Percentiles rank a stretch among this genome's conserved stretches.
Conservation (phyloP, 1,140 invertebrate species). For the Luehdorfia chinensis region DNA sequence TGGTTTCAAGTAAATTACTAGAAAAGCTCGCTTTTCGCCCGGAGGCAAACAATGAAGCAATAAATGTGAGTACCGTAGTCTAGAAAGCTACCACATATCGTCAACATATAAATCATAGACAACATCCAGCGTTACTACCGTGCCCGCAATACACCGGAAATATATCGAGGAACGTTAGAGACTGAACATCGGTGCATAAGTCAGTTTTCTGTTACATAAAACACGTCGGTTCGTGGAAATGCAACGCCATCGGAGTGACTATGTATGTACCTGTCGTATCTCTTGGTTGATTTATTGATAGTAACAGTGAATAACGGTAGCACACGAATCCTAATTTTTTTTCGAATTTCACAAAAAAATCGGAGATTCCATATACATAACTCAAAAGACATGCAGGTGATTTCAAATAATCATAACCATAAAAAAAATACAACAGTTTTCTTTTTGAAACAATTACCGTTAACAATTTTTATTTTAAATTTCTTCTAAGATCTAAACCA, state of each 20-base stretch:
- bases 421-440: too few species aligned
- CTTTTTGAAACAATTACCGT: too few species aligned
- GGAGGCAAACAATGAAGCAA: conserved; percentile 65
- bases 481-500: too few species aligned
- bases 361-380: too few species aligned
- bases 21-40: conserved; percentile 44
- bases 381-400: too few species aligned
- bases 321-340: neutral
- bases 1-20: conserved; percentile 55
- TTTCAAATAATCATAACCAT: too few species aligned
- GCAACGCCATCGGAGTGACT: conserved; percentile 33
- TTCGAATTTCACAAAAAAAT: too few species aligned
- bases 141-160: conserved; percentile 31
- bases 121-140: conserved; percentile 39
- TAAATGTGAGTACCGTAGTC: conserved; percentile 52
- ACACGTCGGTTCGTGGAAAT: conserved; percentile 35
- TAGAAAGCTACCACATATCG: conserved; percentile 64
- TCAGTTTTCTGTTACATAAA: conserved; percentile 45
- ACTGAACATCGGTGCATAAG: conserved; percentile 41
- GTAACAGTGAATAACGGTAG: conserved; percentile 2
- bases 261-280: conserved; percentile 40
- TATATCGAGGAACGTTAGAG: conserved; percentile 40
- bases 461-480: too few species aligned
- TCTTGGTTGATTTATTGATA: conserved; percentile 37
- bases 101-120: conserved; percentile 63